Base-by-base conservation (phyloP, 2,797 vertebrate genomes). In the Pagetopsis macropterus region DNA sequence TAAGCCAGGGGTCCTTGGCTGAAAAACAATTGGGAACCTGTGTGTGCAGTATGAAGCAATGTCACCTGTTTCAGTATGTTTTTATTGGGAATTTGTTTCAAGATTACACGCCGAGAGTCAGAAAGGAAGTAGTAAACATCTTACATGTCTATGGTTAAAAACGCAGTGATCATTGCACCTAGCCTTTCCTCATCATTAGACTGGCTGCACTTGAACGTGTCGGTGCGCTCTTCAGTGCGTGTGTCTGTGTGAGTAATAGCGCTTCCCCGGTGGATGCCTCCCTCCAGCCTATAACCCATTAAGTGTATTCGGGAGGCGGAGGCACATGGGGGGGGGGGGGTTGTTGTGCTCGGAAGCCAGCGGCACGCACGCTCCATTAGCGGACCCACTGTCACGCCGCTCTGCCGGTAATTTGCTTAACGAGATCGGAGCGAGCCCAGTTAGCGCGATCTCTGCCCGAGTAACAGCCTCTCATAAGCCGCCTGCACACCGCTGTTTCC, bases 391-490 rank as follows among this genome's bases (percentile, higher is more conserved):
- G 90, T 90, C 88, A 89, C 83, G 91, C 88, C 84, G 84, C 89
- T 91, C 87, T 57, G 87, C 78, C 89, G 87, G 82, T 93, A 89
- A 93, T 94, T 93, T 94, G 91, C 90, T 86, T 92, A 92, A 93
- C 91, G 87, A 93, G 90, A 86, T 82, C 79, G 88, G 79, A 88
- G 87, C 84, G 86, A 82, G 85, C 73, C 83, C 75, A 79, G 85
- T 85, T 80, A 78, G 79, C 74, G 72, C 81, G 79, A 78, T 79
- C 81, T 87, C 81, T 87, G 75, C 78, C 72, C 56, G 81, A 82
- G 78, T n/a, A n/a, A 81, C 84, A 45, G 85, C 85, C 66, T 73
- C 84, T 63, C 77, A 63, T 19, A 19, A 27, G 15, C 55, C 68
- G 66, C 50, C 70, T 62, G 16, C 65, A 13, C 80, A 2, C 58